These are phyloP conservation scores for Diarsia mendica DNA, from an alignment of 2,888 invertebrate genomes.

Conservation along the genomic window DNA sequence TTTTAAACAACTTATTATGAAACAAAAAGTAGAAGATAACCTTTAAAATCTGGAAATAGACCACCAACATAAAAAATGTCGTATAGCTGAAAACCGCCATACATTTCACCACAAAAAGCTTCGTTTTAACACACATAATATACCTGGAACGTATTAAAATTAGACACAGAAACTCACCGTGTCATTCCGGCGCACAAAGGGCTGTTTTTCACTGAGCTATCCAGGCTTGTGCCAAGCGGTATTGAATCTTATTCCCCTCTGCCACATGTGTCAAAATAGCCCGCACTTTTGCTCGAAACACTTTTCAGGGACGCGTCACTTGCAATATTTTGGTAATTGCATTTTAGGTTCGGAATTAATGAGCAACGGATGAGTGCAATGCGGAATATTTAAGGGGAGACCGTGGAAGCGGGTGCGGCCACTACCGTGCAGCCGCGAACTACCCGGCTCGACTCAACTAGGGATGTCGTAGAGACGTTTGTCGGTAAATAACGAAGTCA, in stretches of 20 bases:
- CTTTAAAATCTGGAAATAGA: slow-evolving; percentile 7
- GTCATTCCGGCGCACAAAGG: slow-evolving; percentile 85
- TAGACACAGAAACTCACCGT: slow-evolving; percentile 80
- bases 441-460: slow-evolving; percentile 73
- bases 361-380: slow-evolving; percentile 66
- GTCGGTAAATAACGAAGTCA: slow-evolving; percentile 26
- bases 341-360: slow-evolving; percentile 61
- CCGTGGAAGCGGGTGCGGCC: slow-evolving; percentile 81
- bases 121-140: slow-evolving; percentile 50
- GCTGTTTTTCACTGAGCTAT: slow-evolving; percentile 79
- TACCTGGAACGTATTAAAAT: slow-evolving; percentile 61
- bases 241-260: slow-evolving; percentile 84
- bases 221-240: slow-evolving; percentile 89
- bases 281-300: slow-evolving; percentile 68
- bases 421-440: slow-evolving; percentile 78
- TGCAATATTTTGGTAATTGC: slow-evolving; percentile 62
- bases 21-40: slow-evolving; percentile 9
- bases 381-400: slow-evolving; percentile 65
- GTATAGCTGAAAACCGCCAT: slow-evolving; percentile 13
- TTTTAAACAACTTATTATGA: slow-evolving; percentile 11
- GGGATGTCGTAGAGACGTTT: slow-evolving; percentile 68
- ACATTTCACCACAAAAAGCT: slow-evolving; percentile 33
- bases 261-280: slow-evolving; percentile 88
- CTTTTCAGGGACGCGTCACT: slow-evolving; percentile 72
- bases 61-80: background rate